A percentile compares a stretch with the other conserved stretches of the same genome.
Conservation (phyloP, 2,797 vertebrate species). For the Xenops minutus region DNA sequence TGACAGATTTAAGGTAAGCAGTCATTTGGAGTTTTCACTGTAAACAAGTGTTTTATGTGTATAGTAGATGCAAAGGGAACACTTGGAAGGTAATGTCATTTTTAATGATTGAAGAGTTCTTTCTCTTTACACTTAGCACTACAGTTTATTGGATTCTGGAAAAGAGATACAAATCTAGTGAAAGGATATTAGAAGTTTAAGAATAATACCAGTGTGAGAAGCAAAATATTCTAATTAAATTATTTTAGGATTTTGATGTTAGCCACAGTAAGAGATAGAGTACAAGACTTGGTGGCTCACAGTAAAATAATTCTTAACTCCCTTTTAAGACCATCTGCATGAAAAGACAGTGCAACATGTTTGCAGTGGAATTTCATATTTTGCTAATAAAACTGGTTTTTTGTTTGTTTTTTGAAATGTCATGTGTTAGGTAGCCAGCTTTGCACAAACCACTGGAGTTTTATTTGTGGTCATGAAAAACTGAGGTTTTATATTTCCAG, state of each 20-base stretch:
- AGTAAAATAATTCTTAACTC: not conserved
- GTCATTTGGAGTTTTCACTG: not conserved
- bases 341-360: not conserved
- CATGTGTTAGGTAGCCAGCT: not conserved
- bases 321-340: not conserved
- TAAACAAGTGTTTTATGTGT: not conserved
- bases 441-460: not conserved
- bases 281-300: not conserved
- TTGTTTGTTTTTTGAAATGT: not conserved
- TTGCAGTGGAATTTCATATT: not conserved
- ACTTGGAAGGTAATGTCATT: not conserved
- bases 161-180: not conserved
- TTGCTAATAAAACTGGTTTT: not conserved
- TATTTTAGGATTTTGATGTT: not conserved
- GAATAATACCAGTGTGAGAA: not conserved
- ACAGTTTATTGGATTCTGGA: not conserved
- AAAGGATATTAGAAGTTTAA: not conserved
- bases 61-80: not conserved
- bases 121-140: not conserved
- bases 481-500: not conserved
- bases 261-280: not conserved
- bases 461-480: not conserved
- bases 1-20: slow-evolving; percentile 89
- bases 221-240: not conserved
- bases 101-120: not conserved